A percentile compares a stretch with the other conserved stretches of the same genome.
Conservation (phyloP, 2,888 invertebrate species). For the Chaetogeoica ovagalla region DNA sequence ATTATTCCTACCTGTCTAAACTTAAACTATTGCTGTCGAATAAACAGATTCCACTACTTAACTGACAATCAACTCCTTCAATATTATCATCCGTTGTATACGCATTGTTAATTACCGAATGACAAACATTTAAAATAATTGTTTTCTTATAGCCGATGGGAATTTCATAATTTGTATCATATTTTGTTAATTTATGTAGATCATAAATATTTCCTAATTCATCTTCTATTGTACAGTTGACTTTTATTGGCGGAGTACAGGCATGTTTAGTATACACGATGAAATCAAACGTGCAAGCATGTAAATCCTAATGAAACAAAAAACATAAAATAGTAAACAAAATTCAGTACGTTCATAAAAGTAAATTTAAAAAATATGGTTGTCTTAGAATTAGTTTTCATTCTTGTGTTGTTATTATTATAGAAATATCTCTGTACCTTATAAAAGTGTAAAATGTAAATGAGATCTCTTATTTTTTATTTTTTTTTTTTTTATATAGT, state of each 20-base stretch:
- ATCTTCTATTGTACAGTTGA: conserved; percentile 25
- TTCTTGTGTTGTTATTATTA: too few relatives aligned
- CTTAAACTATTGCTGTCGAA: background rate
- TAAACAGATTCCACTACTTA: conserved; percentile 40
- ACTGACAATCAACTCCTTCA: conserved; percentile 17
- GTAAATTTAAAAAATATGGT: background rate
- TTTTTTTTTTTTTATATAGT: too few relatives aligned
- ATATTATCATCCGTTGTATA: conserved; percentile 9
- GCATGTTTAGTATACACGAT: conserved; percentile 22
- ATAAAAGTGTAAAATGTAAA: too few relatives aligned
- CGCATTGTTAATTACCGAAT: conserved; percentile 33
- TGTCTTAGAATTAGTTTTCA: too few relatives aligned
- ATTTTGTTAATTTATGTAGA: conserved; percentile 27
- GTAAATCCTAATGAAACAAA: conserved; percentile 25
- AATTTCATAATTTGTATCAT: conserved; percentile 30
- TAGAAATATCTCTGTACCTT: too few relatives aligned
- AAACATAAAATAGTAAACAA: background rate
- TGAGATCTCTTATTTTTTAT: too few relatives aligned
- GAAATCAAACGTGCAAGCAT: conserved; percentile 24
- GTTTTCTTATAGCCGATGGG: background rate
- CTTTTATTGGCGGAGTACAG: conserved; percentile 2
- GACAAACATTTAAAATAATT: conserved; percentile 46
- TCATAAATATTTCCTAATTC: conserved; percentile 33
- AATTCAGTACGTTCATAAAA: background rate
- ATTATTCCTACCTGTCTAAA: conserved; percentile 15